phyloP scores from a whole-genome alignment of 2,113 vertebrate species.

The Misgurnus anguillicaudatus region DNA sequence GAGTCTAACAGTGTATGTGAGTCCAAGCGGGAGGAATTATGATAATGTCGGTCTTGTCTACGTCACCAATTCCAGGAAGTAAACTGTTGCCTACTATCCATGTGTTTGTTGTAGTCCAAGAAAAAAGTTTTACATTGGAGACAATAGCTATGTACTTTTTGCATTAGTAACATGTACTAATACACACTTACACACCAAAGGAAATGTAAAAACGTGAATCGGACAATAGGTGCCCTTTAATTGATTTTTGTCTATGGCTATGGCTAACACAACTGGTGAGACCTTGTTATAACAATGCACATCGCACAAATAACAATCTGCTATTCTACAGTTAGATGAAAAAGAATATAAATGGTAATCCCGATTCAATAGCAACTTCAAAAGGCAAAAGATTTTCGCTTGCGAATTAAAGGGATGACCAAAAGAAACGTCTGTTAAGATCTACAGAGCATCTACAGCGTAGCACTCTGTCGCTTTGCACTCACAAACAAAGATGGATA shows the following conservation, averaged over 20 bases:
- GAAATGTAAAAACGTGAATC: too few species aligned
- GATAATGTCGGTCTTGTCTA: too few species aligned
- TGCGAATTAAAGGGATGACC: constrained; percentile 74
- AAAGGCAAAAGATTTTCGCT: constrained; percentile 61
- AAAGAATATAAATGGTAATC: constrained; percentile 33
- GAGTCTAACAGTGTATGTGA: too few species aligned
- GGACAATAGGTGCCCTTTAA: not conserved
- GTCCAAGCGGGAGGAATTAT: too few species aligned
- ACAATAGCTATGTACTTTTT: too few species aligned
- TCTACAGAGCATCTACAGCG: constrained; percentile 71
- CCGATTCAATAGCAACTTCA: constrained; percentile 40
- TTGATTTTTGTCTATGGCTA: constrained; percentile 13
- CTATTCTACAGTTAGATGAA: not conserved
- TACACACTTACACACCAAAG: too few species aligned
- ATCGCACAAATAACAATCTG: constrained; percentile 40
- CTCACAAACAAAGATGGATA: constrained; percentile 81
- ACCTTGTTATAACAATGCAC: constrained; percentile 55
- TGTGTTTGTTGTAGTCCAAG: too few species aligned
- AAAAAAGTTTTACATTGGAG: too few species aligned
- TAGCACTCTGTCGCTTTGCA: constrained; percentile 72
- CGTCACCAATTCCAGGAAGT: too few species aligned
- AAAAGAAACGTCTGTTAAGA: constrained; percentile 72
- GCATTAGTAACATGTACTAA: too few species aligned
- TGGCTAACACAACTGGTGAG: constrained; percentile 62
- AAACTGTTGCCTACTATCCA: too few species aligned